Base-by-base conservation (phyloP, 2,888 invertebrate genomes). In the Cantharis rufa region DNA sequence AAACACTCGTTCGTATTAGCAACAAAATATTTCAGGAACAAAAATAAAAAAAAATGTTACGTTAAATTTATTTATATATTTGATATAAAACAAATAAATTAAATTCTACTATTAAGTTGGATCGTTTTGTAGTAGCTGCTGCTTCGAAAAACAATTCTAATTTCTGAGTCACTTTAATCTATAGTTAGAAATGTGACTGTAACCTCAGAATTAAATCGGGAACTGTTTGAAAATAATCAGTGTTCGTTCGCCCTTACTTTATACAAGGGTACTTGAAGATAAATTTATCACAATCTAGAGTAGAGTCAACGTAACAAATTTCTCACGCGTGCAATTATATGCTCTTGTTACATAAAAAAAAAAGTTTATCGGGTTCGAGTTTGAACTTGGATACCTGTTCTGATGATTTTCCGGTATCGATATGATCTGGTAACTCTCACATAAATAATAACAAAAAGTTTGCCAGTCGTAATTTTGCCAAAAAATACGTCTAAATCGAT, bases 151-250 rank as follows among this genome's bases (percentile, higher is more conserved):
- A 81, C 82, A 82, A 82, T 82, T 80, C 79, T 69, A 79, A 79
- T 81, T 81, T 80, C 78, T 81, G 82, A 83, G 80, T 83, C 83
- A 83, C 79, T 77, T 77, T 75, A 78, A 78, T 81, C 82, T 83
- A 82, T 76, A 83, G 80, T 80, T 83, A 83, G 83, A 82, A 77
- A 76, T 80, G 80, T 82, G 81, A 81, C 80, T 83, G 79, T 71
- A 79, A 79, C 77, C 70, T 74, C 76, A 70, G 71, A 70, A 78
- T 77, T 81, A 81, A 80, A 80, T 80, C 79, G 75, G 78, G 77
- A 76, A 76, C 74, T 73, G 75, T 69, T 79, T 72, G 78, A 79
- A 77, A 78, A 78, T 78, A 78, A 48, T 48, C 48, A 48, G 48
- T 48, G 48, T 48, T 48, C 62, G 72, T 48, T 72, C 72, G 72